Evolutionary conservation across 2,888 invertebrate species (phyloP).

Genomic region (Cataglyphis cursor): DNA sequence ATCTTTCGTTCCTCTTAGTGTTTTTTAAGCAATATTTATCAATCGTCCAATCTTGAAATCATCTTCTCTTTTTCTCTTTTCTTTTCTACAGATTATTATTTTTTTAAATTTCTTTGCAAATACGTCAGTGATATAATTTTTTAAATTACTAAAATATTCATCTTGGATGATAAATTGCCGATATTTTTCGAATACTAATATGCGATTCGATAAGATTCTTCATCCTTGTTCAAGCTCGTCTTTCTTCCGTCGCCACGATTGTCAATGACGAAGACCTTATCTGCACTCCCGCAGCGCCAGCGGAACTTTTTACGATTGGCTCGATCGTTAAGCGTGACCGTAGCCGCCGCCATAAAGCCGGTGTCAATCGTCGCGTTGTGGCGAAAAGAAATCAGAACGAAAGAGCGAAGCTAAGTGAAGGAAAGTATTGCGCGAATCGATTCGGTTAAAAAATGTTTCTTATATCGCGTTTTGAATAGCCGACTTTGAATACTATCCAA

Average conservation of each 20-base stretch:
- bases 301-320: constrained; percentile 65
- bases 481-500: not conserved
- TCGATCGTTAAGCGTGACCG: constrained; percentile 67
- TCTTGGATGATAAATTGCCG: not conserved
- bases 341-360: constrained; percentile 58
- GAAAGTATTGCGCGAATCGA: constrained; percentile 31
- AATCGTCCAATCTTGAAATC: not conserved
- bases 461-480: constrained; percentile 5
- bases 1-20: not conserved
- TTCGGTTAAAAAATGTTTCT: constrained; percentile 7
- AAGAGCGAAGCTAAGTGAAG: constrained; percentile 36
- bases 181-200: not conserved
- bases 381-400: constrained; percentile 55
- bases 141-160: not conserved
- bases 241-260: constrained; percentile 44
- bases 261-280: constrained; percentile 66
- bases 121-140: not conserved
- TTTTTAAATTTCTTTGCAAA: not conserved
- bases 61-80: not conserved
- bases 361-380: constrained; percentile 64
- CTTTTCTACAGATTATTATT: not conserved
- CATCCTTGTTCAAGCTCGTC: constrained; percentile 41
- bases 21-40: constrained; percentile 43
- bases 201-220: not conserved
- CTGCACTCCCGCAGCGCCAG: constrained; percentile 60